phyloP scores from a whole-genome alignment of 2,797 vertebrate species.

The Sebastes melanostomus region DNA sequence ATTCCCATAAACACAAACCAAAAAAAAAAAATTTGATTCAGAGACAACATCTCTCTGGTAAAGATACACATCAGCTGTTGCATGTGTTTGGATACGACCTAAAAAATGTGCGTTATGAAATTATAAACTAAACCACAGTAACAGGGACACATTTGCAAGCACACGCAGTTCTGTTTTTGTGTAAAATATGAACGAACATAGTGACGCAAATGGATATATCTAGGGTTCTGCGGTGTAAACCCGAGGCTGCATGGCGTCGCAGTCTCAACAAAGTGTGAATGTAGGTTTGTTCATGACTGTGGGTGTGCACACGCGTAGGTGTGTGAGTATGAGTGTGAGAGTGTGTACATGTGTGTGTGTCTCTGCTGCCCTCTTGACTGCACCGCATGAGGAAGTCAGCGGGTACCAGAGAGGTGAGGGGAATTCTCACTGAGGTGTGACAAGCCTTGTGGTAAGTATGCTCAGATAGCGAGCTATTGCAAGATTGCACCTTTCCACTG shows the following conservation, averaged over 20 bases:
- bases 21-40: background rate
- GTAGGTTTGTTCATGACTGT: constrained; percentile 42
- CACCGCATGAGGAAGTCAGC: constrained; percentile 80
- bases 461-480: constrained; percentile 67
- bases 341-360: constrained; percentile 43
- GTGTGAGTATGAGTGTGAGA: constrained; percentile 37
- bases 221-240: constrained; percentile 67
- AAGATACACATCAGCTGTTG: constrained; percentile 26
- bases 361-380: constrained; percentile 70
- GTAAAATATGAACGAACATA: constrained; percentile 49
- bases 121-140: constrained; percentile 36
- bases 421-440: constrained; percentile 81
- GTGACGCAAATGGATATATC: constrained; percentile 76
- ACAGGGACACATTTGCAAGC: constrained; percentile 33
- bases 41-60: background rate
- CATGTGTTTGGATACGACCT: background rate
- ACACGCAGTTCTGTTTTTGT: constrained; percentile 45
- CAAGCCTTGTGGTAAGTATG: constrained; percentile 71
- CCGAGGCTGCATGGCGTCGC: constrained; percentile 51
- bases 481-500: constrained; percentile 73
- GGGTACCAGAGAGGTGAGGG: constrained; percentile 80
- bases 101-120: constrained; percentile 27
- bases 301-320: constrained; percentile 43
- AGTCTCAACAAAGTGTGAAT: constrained; percentile 54
- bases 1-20: background rate